phyloP scores from a whole-genome alignment of 1,140 invertebrate species.

The Metopolophium dirhodum region DNA sequence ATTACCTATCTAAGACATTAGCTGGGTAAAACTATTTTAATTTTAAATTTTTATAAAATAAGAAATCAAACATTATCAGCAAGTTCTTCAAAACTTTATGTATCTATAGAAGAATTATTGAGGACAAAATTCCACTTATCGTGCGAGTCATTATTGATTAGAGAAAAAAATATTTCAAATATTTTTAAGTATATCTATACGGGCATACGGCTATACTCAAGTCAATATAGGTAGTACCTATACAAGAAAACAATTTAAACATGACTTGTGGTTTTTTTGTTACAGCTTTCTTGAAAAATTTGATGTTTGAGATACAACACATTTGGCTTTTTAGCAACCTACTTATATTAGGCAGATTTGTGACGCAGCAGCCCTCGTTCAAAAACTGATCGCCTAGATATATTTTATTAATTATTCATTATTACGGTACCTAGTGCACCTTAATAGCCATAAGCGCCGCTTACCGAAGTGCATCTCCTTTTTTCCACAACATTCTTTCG shows the following conservation, averaged over 20 bases:
- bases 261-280: too few relatives aligned
- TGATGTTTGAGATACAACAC: not conserved
- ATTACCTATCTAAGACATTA: too few relatives aligned
- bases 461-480: not conserved
- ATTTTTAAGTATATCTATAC: too few relatives aligned
- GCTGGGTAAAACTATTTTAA: too few relatives aligned
- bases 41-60: too few relatives aligned
- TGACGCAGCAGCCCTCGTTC: not conserved
- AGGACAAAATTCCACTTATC: not conserved
- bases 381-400: not conserved
- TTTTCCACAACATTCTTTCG: not conserved
- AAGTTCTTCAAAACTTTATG: too few relatives aligned
- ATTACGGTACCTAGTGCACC: not conserved
- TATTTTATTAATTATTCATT: not conserved
- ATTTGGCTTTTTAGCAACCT: not conserved
- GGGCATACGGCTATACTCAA: too few relatives aligned
- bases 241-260: too few relatives aligned
- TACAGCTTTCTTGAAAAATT: not conserved
- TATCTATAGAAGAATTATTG: too few relatives aligned
- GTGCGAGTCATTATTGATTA: not conserved
- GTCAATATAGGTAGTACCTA: too few relatives aligned
- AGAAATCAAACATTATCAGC: too few relatives aligned
- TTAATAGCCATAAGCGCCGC: not conserved
- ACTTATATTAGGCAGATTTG: not conserved
- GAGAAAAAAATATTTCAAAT: not conserved